Evolutionary conservation across 1,140 invertebrate species (phyloP).

Genomic region (Melitaea cinxia): DNA sequence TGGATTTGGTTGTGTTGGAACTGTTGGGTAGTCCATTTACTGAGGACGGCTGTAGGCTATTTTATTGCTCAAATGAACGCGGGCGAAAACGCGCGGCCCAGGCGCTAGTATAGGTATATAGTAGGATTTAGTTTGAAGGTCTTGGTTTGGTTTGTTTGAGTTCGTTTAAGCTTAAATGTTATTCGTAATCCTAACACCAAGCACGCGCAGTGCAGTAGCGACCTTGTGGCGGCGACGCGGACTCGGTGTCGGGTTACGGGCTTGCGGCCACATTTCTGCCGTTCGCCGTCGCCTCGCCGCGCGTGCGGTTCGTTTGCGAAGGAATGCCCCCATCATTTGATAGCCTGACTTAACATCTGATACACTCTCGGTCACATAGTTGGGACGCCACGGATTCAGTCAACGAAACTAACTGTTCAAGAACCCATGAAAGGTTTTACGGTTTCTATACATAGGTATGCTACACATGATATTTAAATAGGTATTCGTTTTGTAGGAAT

Average conservation of each 20-base stretch:
- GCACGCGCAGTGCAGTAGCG: slow-evolving; percentile 75
- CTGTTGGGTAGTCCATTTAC: too few species aligned
- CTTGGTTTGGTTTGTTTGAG: background rate
- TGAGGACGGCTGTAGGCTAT: too few species aligned
- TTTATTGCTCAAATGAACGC: too few species aligned
- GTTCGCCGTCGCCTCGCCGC: slow-evolving; percentile 57
- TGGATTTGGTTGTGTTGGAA: too few species aligned
- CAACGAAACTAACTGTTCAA: slow-evolving; percentile 48
- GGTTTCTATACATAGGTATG: slow-evolving; percentile 24
- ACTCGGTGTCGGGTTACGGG: slow-evolving; percentile 63
- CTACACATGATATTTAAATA: too few species aligned
- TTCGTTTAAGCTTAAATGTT: slow-evolving; percentile 16
- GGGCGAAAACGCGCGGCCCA: too few species aligned
- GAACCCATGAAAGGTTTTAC: slow-evolving; percentile 39
- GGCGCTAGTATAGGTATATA: too few species aligned
- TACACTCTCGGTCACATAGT: slow-evolving; percentile 69
- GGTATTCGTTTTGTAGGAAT: too few species aligned
- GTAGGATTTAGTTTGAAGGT: too few species aligned
- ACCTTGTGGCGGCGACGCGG: slow-evolving; percentile 61
- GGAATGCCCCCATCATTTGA: slow-evolving; percentile 74
- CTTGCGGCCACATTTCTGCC: slow-evolving; percentile 74
- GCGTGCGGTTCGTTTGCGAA: slow-evolving; percentile 72
- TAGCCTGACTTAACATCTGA: slow-evolving; percentile 72
- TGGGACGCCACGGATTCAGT: slow-evolving; percentile 50
- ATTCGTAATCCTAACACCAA: slow-evolving; percentile 48